Evolutionary conservation across 2,113 vertebrate species (phyloP).

Genomic region (Riparia riparia): DNA sequence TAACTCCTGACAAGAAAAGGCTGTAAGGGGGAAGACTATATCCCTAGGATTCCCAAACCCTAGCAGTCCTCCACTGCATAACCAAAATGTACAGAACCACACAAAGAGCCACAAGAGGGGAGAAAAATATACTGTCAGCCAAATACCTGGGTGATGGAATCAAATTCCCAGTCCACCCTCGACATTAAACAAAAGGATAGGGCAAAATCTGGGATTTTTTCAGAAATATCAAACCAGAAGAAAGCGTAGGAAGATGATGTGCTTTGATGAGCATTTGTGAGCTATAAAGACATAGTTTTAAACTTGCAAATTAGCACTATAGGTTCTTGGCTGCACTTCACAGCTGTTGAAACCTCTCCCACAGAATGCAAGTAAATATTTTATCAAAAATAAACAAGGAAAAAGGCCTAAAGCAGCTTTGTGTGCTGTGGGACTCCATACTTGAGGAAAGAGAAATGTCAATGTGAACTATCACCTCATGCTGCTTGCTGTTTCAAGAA

Average conservation of each 20-base stretch:
- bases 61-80: neutral
- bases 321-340: neutral
- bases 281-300: neutral
- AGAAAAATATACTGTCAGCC: neutral
- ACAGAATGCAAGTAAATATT: constrained; percentile 28
- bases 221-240: neutral
- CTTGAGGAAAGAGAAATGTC: neutral
- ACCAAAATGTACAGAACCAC: neutral
- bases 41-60: neutral
- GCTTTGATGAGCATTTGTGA: fast-evolving
- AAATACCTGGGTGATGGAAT: neutral
- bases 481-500: neutral
- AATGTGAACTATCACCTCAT: neutral
- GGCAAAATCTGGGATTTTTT: neutral
- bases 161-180: neutral
- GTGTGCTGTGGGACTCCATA: neutral
- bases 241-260: neutral
- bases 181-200: neutral
- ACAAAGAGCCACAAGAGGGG: neutral
- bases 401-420: neutral
- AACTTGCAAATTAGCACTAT: neutral
- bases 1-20: neutral
- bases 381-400: neutral
- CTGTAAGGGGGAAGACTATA: neutral
- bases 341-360: constrained; percentile 14